These are phyloP conservation scores for Pollenia labialis DNA, from an alignment of 2,888 invertebrate genomes.

Conservation along the genomic window DNA sequence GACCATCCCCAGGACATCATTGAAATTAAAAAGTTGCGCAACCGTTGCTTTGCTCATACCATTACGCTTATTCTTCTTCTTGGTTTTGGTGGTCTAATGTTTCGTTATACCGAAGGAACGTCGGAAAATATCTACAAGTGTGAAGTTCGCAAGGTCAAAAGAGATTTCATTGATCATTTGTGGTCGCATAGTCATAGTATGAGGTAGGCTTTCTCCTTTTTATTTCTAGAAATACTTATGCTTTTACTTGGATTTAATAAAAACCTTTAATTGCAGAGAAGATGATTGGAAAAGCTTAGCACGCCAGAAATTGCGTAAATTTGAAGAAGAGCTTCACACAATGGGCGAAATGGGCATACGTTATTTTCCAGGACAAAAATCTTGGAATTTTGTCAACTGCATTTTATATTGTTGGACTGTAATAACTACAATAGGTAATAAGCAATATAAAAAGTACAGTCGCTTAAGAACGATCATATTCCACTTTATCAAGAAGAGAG, in stretches of 20 bases:
- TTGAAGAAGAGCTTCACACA: constrained; percentile 93
- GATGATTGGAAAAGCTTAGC: constrained; percentile 96
- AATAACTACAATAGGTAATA: constrained; percentile 92
- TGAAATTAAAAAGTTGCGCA: constrained; percentile 86
- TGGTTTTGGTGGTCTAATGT: constrained; percentile 91
- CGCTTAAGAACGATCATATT: neutral
- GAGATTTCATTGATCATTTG: constrained; percentile 92
- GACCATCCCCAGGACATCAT: constrained; percentile 86
- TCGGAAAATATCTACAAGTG: constrained; percentile 95
- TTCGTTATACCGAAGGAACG: constrained; percentile 92
- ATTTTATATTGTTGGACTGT: constrained; percentile 94
- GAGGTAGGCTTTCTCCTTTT: constrained; percentile 82
- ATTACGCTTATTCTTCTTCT: constrained; percentile 89
- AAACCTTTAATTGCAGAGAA: constrained; percentile 86
- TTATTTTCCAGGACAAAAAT: constrained; percentile 92
- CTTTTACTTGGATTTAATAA: neutral
- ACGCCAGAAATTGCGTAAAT: constrained; percentile 90
- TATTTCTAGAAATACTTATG: neutral
- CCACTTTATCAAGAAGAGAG: no score
- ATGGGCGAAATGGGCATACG: constrained; percentile 94
- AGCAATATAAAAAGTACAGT: no score
- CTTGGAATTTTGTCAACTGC: constrained; percentile 95
- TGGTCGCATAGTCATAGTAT: constrained; percentile 93
- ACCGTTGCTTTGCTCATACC: constrained; percentile 88
- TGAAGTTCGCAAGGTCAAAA: constrained; percentile 92